phyloP scores from a whole-genome alignment of 2,888 invertebrate genomes.

The Tortricodes alternella region DNA sequence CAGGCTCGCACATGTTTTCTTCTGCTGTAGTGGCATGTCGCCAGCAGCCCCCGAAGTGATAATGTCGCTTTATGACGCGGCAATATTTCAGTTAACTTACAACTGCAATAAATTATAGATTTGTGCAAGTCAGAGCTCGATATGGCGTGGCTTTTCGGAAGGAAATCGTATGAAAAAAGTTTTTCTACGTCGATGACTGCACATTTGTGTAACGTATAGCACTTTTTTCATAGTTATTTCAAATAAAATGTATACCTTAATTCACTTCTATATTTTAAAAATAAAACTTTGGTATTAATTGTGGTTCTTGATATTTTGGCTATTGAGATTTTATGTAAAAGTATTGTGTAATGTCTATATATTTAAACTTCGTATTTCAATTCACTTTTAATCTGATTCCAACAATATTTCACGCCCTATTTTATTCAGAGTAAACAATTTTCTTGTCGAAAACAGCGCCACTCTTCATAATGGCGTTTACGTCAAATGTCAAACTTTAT shows the following conservation, averaged over 20 bases:
- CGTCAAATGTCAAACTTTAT: conserved; percentile 58
- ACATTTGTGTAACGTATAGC: too few species aligned
- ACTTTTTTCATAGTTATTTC: too few species aligned
- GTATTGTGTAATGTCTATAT: too few species aligned
- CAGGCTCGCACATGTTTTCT: too few species aligned
- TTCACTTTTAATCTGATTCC: not conserved
- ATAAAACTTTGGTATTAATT: too few species aligned
- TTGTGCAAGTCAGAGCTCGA: conserved; percentile 63
- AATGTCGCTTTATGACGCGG: conserved; percentile 30
- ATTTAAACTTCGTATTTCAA: not conserved
- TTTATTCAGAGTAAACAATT: conserved; percentile 62
- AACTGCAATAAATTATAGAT: conserved; percentile 74
- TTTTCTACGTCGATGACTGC: conserved; percentile 66
- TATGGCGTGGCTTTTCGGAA: conserved; percentile 57
- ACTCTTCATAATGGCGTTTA: conserved; percentile 60
- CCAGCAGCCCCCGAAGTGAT: conserved; percentile 33
- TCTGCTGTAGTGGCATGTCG: not conserved
- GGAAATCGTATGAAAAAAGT: conserved; percentile 80
- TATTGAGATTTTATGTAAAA: too few species aligned
- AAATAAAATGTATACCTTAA: too few species aligned
- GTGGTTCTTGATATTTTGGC: too few species aligned
- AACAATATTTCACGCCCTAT: not conserved
- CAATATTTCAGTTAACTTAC: conserved; percentile 51
- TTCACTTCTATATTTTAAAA: too few species aligned
- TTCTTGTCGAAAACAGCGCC: conserved; percentile 69